Percentiles rank a stretch among this genome's conserved stretches.
These are phyloP conservation scores for Epizoanthus fatuus DNA, from an alignment of 92 coral and sea anemone species.

Conservation along the genomic window DNA sequence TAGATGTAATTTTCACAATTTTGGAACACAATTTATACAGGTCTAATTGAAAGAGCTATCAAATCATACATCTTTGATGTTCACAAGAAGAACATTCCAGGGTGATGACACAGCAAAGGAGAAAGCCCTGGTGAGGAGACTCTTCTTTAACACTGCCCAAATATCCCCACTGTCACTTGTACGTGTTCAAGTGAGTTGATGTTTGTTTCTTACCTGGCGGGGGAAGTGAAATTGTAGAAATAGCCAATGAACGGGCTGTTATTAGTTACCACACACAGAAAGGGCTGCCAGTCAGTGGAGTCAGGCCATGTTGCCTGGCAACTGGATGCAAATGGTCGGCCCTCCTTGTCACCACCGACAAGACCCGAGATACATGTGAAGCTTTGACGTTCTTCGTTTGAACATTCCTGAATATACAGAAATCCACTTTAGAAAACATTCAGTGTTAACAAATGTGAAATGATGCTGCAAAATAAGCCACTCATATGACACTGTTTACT, in stretches of 20 bases:
- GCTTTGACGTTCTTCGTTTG: slow-evolving; percentile 63
- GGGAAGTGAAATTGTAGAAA: slow-evolving; percentile 84
- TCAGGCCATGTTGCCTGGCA: slow-evolving; percentile 98
- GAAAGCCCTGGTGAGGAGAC: background rate
- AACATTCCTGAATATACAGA: slow-evolving; percentile 74
- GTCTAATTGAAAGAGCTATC: too few relatives aligned
- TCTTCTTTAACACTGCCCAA: too few relatives aligned
- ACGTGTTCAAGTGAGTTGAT: background rate
- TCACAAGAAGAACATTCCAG: too few relatives aligned
- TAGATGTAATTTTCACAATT: too few relatives aligned
- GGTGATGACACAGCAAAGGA: too few relatives aligned
- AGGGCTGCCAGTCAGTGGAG: slow-evolving; percentile 81
- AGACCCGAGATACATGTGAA: slow-evolving; percentile 87
- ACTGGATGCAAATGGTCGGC: slow-evolving; percentile 90
- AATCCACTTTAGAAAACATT: background rate
- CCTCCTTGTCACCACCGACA: slow-evolving; percentile 86
- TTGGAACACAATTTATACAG: too few relatives aligned
- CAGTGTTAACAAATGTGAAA: background rate
- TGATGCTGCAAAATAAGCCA: background rate
- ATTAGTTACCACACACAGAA: slow-evolving; percentile 87
- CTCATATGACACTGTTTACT: too few relatives aligned
- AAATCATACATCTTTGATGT: too few relatives aligned
- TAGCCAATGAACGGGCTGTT: slow-evolving; percentile 93
- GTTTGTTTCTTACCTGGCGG: slow-evolving; percentile 35
- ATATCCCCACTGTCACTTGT: too few relatives aligned